Evolutionary conservation across 2,888 invertebrate genomes (phyloP), one percentile per base, ranked within the genome.

Genomic region (Zeuzera pyrina): DNA sequence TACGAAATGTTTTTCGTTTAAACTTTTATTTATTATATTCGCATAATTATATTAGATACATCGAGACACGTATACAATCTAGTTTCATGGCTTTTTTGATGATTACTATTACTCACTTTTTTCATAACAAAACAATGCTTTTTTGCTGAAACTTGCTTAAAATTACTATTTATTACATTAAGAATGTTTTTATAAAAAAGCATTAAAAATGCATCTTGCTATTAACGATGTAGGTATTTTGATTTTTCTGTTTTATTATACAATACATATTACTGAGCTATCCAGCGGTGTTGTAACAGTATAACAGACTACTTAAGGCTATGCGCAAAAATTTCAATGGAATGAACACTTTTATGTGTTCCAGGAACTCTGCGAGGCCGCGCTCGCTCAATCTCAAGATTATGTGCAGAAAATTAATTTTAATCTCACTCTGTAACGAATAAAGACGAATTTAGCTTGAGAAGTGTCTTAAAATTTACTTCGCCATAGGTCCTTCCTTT

Each of bases 311-410:
- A 19, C 8, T 10, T 25, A 12, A 10, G 25, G 43, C 42, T 49
- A 51, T 52, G 47, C 49, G 51, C 62, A 61, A 64, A 66, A 57
- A 64, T 68, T 59, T 57, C 57, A 55, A 63, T 52, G 50, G 57
- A 44, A 51, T 43, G 47, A 53, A 52, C 51, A 42, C 39, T 62
- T 63, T 64, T 64, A 65, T 60, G 54, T 52, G 51, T 63, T 66
- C 49, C 39, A 8, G 34, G 50, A 50, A 50, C 23, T 8, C 12
- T 12, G 25, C 25, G 25, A 25, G 29, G 31, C 35, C 39, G 31
- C 29, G 33, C 12, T 25, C 8, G 12, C 25, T n/a, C n/a, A n/a
- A n/a, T n/a, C n/a, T n/a, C n/a, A n/a, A n/a, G n/a, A n/a, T n/a
- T 25, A 25, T 22, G 22, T 13, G 25, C 12, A 8, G 13, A 4